phyloP scores from a whole-genome alignment of 2,888 invertebrate species.

The Dolomedes plantarius region DNA sequence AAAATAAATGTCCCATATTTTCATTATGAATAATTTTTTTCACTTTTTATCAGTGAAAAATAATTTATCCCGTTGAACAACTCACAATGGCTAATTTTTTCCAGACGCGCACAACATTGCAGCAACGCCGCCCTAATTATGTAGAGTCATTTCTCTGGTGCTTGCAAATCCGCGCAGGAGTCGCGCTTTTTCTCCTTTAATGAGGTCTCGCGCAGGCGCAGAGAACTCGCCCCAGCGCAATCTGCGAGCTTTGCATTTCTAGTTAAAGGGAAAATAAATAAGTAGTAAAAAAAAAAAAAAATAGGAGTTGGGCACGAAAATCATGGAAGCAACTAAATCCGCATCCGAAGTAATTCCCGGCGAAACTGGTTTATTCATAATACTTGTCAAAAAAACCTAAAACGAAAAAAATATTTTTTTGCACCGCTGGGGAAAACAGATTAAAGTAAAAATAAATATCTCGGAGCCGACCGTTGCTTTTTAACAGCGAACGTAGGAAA shows the following conservation, averaged over 20 bases:
- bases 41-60: too few relatives aligned
- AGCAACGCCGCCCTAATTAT: conserved; percentile 40
- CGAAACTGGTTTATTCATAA: conserved; percentile 68
- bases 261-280: conserved; percentile 27
- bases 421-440: conserved; percentile 56
- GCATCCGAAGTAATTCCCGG: conserved; percentile 55
- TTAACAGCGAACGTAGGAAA: conserved; percentile 47
- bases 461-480: conserved; percentile 55
- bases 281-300: neutral
- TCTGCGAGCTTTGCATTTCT: conserved; percentile 21
- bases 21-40: too few relatives aligned
- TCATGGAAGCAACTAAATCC: conserved; percentile 40
- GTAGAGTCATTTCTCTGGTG: conserved; percentile 46
- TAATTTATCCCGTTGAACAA: too few relatives aligned
- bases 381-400: conserved; percentile 42
- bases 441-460: conserved; percentile 69
- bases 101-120: too few relatives aligned
- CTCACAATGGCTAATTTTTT: too few relatives aligned
- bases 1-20: too few relatives aligned
- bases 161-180: conserved; percentile 13
- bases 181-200: neutral
- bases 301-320: neutral
- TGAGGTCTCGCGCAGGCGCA: conserved; percentile 32
- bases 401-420: conserved; percentile 32
- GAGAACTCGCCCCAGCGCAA: conserved; percentile 2